phyloP scores from a whole-genome alignment of 2,888 invertebrate genomes.

The Chironomus riparius region DNA sequence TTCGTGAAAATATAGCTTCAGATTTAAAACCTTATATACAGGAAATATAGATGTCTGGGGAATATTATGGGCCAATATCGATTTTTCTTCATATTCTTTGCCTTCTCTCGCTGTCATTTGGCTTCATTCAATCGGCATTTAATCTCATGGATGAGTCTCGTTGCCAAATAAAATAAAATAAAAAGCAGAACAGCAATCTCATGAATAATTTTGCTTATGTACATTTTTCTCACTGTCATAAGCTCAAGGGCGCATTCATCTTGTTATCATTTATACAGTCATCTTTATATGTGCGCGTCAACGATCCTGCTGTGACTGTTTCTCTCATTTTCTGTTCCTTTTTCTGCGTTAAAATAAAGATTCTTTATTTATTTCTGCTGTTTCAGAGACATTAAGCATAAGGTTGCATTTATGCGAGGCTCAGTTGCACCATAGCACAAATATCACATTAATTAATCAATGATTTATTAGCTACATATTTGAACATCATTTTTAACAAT shows the following conservation, averaged over 20 bases:
- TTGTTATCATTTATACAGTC: slow-evolving; percentile 10
- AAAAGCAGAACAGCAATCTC: too few relatives aligned
- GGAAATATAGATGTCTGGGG: slow-evolving; percentile 14
- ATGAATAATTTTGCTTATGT: too few relatives aligned
- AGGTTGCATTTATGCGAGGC: background rate
- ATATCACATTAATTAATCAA: slow-evolving; percentile 21
- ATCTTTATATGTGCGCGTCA: slow-evolving; percentile 15
- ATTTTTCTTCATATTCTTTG: slow-evolving; percentile 1
- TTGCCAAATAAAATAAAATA: background rate
- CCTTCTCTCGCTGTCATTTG: background rate
- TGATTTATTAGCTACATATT: slow-evolving; percentile 21
- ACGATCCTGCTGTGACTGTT: background rate
- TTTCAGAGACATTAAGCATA: background rate
- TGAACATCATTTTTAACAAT: slow-evolving; percentile 3
- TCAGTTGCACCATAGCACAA: background rate
- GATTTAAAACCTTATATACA: background rate
- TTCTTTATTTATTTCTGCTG: background rate
- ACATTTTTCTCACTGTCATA: slow-evolving; percentile 10
- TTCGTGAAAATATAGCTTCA: background rate
- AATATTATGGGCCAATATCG: slow-evolving; percentile 2
- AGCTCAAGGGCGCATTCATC: slow-evolving; percentile 14
- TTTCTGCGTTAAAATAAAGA: background rate
- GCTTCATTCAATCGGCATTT: slow-evolving; percentile 14
- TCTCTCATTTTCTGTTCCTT: background rate
- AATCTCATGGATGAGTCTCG: background rate